These are phyloP conservation scores for Lutraria lutraria DNA, from an alignment of 2,888 invertebrate species.

Conservation along the genomic window DNA sequence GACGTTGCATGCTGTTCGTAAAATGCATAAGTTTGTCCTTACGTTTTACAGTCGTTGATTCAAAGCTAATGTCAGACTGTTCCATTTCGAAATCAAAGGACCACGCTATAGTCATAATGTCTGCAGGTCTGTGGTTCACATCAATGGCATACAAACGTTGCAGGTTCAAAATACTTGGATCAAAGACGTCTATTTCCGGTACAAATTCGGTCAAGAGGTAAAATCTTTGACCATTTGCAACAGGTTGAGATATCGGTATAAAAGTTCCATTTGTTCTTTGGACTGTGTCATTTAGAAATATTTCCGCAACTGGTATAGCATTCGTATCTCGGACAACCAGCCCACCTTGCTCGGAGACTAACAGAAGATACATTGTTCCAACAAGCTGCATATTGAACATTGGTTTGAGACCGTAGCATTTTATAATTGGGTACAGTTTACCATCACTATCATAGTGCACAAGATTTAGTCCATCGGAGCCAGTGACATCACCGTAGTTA, in stretches of 20 bases:
- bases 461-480: slow-evolving; percentile 70
- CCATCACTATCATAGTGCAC: slow-evolving; percentile 69
- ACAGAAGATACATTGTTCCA: slow-evolving; percentile 33
- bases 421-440: slow-evolving; percentile 59
- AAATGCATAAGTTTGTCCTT: slow-evolving; percentile 10
- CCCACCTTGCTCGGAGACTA: slow-evolving; percentile 33
- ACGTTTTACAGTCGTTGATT: background rate
- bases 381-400: slow-evolving; percentile 36
- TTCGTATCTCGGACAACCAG: slow-evolving; percentile 44
- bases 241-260: slow-evolving; percentile 47
- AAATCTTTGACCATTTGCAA: slow-evolving; percentile 40
- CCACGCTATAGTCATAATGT: slow-evolving; percentile 40
- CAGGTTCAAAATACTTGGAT: background rate
- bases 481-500: slow-evolving; percentile 75
- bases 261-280: slow-evolving; percentile 38
- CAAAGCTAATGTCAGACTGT: background rate
- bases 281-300: slow-evolving; percentile 32
- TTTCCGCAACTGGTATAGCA: slow-evolving; percentile 37
- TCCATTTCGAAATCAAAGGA: slow-evolving; percentile 30
- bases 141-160: slow-evolving; percentile 41
- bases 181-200: background rate
- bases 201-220: slow-evolving; percentile 45
- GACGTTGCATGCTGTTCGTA: slow-evolving; percentile 16
- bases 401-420: slow-evolving; percentile 38
- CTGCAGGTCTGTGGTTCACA: background rate